Evolutionary conservation across 2,888 invertebrate genomes (phyloP).

Genomic region (Salpingus planirostris): DNA sequence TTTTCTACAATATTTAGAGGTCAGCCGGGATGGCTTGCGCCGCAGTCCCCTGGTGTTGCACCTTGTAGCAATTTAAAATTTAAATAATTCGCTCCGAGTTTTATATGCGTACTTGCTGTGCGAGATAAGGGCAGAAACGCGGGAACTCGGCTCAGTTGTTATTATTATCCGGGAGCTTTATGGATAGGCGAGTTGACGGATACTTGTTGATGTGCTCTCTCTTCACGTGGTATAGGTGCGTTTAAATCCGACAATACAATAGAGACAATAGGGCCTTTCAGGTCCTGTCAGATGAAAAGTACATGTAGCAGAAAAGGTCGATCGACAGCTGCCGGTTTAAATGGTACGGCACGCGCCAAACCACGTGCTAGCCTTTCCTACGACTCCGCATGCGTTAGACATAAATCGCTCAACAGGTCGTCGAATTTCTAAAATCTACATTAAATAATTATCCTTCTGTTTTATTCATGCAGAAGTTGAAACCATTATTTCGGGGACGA

Average conservation of each 20-base stretch:
- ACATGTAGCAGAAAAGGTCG: constrained; percentile 18
- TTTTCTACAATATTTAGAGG: constrained; percentile 11
- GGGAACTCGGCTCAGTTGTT: too few relatives aligned
- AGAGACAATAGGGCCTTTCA: constrained; percentile 22
- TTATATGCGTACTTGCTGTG: too few relatives aligned
- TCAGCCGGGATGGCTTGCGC: too few relatives aligned
- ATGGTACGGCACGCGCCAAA: constrained; percentile 23
- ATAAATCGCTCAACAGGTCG: constrained; percentile 21
- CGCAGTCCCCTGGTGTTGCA: too few relatives aligned
- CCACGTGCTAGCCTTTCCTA: constrained; percentile 21
- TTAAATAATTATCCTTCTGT: neutral
- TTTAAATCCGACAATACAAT: too few relatives aligned
- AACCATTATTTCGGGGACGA: neutral
- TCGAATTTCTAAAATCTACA: constrained; percentile 6
- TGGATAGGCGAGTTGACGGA: too few relatives aligned
- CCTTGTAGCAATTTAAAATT: too few relatives aligned
- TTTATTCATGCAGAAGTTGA: neutral
- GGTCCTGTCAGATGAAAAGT: constrained; percentile 23
- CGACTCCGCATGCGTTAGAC: constrained; percentile 18
- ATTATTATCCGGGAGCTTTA: too few relatives aligned
- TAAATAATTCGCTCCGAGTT: too few relatives aligned
- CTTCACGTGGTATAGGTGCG: too few relatives aligned
- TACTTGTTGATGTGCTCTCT: constrained; percentile 13
- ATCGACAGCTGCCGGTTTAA: constrained; percentile 21
- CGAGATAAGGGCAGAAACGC: too few relatives aligned